Base-by-base conservation (phyloP, 2,113 vertebrate species). In the Lates calcarifer region DNA sequence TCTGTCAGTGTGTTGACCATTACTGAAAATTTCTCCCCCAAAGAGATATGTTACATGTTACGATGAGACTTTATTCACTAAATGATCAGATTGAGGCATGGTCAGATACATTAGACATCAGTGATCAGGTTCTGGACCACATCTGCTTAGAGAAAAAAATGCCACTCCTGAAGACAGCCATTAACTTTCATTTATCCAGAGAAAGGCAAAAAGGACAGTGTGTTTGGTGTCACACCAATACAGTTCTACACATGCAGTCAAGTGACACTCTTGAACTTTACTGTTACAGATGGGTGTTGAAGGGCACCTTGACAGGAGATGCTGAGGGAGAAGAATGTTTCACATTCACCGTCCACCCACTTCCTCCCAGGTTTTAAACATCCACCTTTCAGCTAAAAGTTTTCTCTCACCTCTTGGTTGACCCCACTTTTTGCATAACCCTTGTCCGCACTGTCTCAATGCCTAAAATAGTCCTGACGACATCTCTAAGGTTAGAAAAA, bases 291-390 rank as follows among this genome's bases (percentile, higher is more conserved):
- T 66, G 31, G 62, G 37, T 18, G 62, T 77, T 33, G 26, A 71
- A 58, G 61, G 53, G 45, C 60, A 71, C 31, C 37, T 45, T 61
- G n/a, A 69, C 29, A 24, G n/a, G 31, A 31, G 35, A 45, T 29
- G 13, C 69, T 68, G 24, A n/a, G 49, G 18, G 28, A 24, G 24
- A 35, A 43, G 5, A 63, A 8, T 37, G 67, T 55, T 58, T n/a
- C 62, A 57, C 58, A 22, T 51, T 77, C n/a, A 66, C 45, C 15
- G 20, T 71, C 58, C 55, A 45, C 47, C 47, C 55, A 76, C 64
- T 31, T 86, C 31, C 20, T 7, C 51, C 70, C 33, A 77, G 37
- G 81, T 41, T 62, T 26, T 47, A 70, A 61, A 65, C 60, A 49
- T 57, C 29, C 1, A 15, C 5, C 3, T 9, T 69, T 43, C n/a